Evolutionary conservation across 2,113 vertebrate species (phyloP).

Genomic region (Columbina picui): DNA sequence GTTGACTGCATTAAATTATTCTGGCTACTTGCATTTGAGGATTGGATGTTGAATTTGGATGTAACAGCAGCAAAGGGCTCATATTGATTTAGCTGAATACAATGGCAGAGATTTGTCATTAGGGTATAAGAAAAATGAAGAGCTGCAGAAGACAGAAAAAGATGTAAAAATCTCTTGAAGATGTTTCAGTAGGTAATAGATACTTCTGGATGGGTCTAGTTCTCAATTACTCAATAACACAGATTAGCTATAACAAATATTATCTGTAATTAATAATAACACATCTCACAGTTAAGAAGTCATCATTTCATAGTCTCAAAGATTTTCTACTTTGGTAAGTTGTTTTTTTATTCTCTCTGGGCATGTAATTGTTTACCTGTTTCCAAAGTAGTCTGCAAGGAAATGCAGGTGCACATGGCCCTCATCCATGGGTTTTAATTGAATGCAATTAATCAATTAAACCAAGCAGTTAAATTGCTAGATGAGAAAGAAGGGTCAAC

Average conservation of each 20-base stretch:
- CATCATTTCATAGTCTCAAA: background rate
- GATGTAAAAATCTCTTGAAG: background rate
- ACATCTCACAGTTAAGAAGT: background rate
- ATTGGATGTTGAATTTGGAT: background rate
- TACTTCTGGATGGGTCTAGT: background rate
- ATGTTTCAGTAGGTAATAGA: background rate
- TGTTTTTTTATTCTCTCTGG: background rate
- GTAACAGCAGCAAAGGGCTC: background rate
- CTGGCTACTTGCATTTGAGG: background rate
- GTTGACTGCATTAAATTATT: background rate
- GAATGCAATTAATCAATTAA: constrained; percentile 3
- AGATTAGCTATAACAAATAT: background rate
- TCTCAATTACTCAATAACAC: background rate
- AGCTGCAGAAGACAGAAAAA: background rate
- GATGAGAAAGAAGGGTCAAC: background rate
- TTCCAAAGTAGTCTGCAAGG: background rate
- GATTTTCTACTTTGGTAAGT: background rate
- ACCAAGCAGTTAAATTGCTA: background rate
- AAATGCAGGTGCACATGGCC: background rate
- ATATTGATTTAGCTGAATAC: background rate
- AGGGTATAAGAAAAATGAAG: background rate
- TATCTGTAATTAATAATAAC: background rate
- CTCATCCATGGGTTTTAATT: background rate
- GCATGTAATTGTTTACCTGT: background rate
- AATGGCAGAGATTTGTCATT: background rate